phyloP scores from a whole-genome alignment of 2,797 vertebrate species.

The Peromyscus melanophrys region DNA sequence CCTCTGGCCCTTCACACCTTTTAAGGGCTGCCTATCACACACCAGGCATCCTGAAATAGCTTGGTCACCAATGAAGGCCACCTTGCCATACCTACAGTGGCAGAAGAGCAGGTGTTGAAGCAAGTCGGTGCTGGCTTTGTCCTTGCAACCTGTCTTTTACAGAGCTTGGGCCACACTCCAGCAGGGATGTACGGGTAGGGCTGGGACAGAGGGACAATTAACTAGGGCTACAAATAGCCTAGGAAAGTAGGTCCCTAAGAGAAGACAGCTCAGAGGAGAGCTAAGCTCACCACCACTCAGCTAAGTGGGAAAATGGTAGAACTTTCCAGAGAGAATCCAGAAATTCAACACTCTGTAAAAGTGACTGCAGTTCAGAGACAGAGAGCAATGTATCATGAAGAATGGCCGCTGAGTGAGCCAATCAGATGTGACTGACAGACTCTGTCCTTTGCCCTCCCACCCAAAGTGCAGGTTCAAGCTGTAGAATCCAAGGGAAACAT shows the following conservation, averaged over 20 bases:
- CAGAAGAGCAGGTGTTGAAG: not conserved
- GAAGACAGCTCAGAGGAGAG: not conserved
- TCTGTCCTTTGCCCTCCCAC: not conserved
- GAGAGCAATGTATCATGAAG: not conserved
- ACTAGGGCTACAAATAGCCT: no score
- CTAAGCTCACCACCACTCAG: not conserved
- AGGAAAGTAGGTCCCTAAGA: not conserved
- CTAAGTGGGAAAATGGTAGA: not conserved
- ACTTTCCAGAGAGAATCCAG: not conserved
- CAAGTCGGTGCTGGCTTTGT: fast-evolving
- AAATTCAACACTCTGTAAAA: not conserved
- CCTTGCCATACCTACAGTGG: fast-evolving
- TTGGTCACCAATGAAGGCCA: not conserved
- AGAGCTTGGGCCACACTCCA: not conserved
- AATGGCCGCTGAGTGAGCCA: not conserved
- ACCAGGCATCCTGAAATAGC: not conserved
- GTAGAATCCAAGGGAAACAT: not conserved
- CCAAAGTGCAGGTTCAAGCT: not conserved
- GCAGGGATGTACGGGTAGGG: no score
- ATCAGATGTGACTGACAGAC: not conserved
- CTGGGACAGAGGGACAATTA: not conserved
- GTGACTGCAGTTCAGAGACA: not conserved
- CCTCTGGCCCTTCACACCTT: not conserved
- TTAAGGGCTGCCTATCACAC: not conserved
- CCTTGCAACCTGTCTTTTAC: not conserved